Evolutionary conservation across 2,797 vertebrate genomes (phyloP), one percentile per base, ranked within the genome.

Genomic region (Picus viridis): DNA sequence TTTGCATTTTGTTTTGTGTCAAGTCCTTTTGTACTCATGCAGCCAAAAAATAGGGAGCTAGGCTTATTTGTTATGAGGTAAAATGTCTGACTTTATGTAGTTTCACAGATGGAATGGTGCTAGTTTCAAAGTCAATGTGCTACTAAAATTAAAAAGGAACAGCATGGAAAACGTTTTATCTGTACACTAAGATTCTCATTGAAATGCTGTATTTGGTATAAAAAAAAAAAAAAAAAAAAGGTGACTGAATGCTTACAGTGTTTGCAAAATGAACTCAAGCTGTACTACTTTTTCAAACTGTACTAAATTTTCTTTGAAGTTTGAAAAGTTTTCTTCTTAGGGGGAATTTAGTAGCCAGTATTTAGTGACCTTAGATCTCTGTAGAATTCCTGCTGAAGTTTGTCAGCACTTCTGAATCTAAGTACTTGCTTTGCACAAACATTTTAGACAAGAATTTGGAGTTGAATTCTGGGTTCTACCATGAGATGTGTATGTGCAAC

Each of bases 91-190:
- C 56, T 88, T 14, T 58, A 12, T 72, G 10, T 61, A 64, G 67
- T 36, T 82, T 68, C 83, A 59, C 91, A 94, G 91, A 88, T 91
- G 88, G 93, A 91, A 64, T 0, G 8, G 88, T 89, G 70, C 69
- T 83, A 34, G 49, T 64, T 86, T 88, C 86, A 77, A 51, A 51
- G 85, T 43, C 39, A 32, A 89, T 89, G 51, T 89, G 83, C 88
- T 89, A 82, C 86, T 88, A 92, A 94, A 78, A 79, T 57, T 83
- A 61, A 77, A 90, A 78, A 88, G 51, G 68, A 92, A 75, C 80
- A 89, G 77, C 80, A 92, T 70, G 83, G 67, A 91, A 89, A 94
- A 36, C 77, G 54, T 65, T 83, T 69, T 68, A 51, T 68, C 82
- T 89, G n/a, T 56, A 65, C 84, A 79, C 2, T 6, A 49, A 68